A percentile compares a stretch with the other conserved stretches of the same genome.
These are phyloP conservation scores for Crenichthys baileyi DNA, from an alignment of 2,797 vertebrate species.

Conservation along the genomic window DNA sequence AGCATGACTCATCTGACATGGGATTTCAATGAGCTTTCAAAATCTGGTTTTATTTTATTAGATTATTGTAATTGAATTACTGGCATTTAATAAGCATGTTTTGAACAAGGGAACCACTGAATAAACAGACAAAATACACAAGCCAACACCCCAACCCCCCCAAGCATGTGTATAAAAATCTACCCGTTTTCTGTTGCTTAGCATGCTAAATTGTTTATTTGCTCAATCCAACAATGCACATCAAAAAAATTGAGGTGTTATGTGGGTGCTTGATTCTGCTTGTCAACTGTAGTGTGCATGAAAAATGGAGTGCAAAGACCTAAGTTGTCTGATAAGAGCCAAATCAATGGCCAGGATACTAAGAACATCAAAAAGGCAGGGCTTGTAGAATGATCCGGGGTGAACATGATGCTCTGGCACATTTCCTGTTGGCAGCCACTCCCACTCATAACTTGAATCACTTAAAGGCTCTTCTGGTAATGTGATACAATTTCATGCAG, in stretches of 20 bases:
- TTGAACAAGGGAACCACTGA: constrained; percentile 35
- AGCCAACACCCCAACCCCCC: background rate
- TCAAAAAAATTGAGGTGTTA: background rate
- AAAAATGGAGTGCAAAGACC: background rate
- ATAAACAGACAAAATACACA: constrained; percentile 24
- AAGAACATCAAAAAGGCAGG: background rate
- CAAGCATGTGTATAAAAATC: background rate
- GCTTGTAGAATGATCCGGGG: background rate
- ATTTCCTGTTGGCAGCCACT: background rate
- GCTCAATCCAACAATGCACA: too few relatives aligned
- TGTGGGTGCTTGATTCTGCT: background rate
- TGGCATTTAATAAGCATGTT: constrained; percentile 44
- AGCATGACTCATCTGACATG: constrained; percentile 63
- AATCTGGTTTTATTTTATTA: constrained; percentile 66
- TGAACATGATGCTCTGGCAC: background rate
- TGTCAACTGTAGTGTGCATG: background rate
- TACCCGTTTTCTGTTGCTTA: background rate
- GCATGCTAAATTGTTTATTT: background rate
- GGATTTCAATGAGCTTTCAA: constrained; percentile 71
- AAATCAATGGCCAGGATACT: constrained; percentile 2
- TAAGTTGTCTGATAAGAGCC: background rate
- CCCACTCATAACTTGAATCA: constrained; percentile 4
- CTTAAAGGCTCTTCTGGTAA: background rate
- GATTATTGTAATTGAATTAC: constrained; percentile 61
- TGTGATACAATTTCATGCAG: background rate